Percentiles rank a stretch among this genome's conserved stretches.
Evolutionary conservation across 2,888 invertebrate genomes (phyloP).

Genomic region (Lithosia quadra): DNA sequence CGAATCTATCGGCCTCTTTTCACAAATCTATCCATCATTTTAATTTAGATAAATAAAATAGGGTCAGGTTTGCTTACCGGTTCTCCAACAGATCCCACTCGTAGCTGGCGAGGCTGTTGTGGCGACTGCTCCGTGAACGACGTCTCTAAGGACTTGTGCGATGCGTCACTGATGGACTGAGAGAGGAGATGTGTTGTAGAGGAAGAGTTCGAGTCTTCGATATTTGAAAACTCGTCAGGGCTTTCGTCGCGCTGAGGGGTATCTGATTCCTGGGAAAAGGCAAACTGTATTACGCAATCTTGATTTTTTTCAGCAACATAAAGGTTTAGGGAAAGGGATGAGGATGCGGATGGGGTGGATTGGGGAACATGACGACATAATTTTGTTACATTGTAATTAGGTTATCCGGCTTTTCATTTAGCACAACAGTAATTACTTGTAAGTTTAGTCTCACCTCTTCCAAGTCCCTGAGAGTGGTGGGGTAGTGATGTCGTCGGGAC

Average conservation of each 20-base stretch:
- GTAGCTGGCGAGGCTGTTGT: constrained; percentile 60
- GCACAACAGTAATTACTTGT: neutral
- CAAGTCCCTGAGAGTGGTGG: constrained; percentile 76
- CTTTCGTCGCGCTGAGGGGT: constrained; percentile 80
- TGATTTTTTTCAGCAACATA: neutral
- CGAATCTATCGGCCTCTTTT: no score
- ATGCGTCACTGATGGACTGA: constrained; percentile 73
- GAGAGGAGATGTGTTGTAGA: constrained; percentile 79
- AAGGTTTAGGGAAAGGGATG: neutral
- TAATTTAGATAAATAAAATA: neutral
- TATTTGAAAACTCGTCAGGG: constrained; percentile 77
- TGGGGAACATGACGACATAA: no score
- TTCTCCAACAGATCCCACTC: constrained; percentile 74
- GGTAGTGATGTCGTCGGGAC: constrained; percentile 70
- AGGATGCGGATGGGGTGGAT: neutral
- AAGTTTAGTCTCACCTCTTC: constrained; percentile 71
- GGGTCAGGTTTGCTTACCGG: constrained; percentile 58
- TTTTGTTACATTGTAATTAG: no score
- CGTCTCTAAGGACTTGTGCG: constrained; percentile 73
- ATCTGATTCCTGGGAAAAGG: constrained; percentile 71
- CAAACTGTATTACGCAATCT: neutral
- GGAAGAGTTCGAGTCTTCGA: constrained; percentile 78
- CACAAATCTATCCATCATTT: neutral
- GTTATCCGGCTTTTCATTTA: no score
- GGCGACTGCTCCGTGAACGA: constrained; percentile 70